Base-by-base conservation (phyloP, 2,113 vertebrate species). In the Centropus unirufus region DNA sequence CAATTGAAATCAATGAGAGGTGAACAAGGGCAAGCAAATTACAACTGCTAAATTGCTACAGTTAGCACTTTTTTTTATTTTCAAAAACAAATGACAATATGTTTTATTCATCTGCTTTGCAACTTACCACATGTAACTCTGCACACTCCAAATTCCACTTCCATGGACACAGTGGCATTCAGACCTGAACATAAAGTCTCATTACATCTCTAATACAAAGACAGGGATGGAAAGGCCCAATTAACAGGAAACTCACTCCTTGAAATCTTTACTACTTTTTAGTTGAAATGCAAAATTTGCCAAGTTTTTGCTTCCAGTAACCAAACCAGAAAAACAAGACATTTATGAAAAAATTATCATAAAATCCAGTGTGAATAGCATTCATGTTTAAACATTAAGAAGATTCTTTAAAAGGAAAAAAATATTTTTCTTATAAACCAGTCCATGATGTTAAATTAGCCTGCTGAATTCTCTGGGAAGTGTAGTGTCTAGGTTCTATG, bases 91-190 rank as follows among this genome's bases (percentile, higher is more conserved):
- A 91, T 84, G 83, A 89, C 54, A 94, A 49, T 87, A 84, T 76
- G 83, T 34, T 89, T 93, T 91, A 92, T 94, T 95, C 78, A 88
- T 94, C 76, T 95, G 74, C 59, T 94, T 72, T 92, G 74, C 64
- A 94, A 96, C 97, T 98, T 97, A 97, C 95, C 96, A 92, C 98
- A 98, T 47, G 96, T 96, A 90, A 95, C 97, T 26, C 97, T 97
- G 90, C 96, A 97, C 89, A 79, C 96, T 93, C 96, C 95, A 88
- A 87, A 97, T 90, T 97, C 96, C 90, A 92, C 84, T 96, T 97
- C 94, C 52, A 51, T 94, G 90, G 95, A 83, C 87, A 63, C 1
- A 39, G 72, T 93, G 62, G 8, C 62, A 93, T 89, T 95, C 86
- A 76, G 77, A 97, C 69, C 96, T 96, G 94, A 96, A 96, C 54